Percentiles rank a stretch among this genome's conserved stretches.
Evolutionary conservation across 1,140 invertebrate genomes (phyloP).

Genomic region (Drosophila carrolli): DNA sequence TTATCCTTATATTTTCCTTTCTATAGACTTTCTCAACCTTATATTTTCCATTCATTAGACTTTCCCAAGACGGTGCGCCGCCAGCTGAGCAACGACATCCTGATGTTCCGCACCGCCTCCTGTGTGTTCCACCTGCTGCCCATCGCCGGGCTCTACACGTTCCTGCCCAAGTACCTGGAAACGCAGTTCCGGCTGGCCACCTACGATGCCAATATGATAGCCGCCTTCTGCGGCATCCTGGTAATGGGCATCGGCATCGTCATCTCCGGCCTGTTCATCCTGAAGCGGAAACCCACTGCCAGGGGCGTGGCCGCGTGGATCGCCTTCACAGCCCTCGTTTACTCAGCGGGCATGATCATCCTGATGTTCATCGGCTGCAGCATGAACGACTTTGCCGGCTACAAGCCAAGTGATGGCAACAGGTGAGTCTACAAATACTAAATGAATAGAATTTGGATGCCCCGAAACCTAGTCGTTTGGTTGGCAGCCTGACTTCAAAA

Average conservation of each 20-base stretch:
- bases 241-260: constrained; percentile 96
- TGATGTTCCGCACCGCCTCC: constrained; percentile 95
- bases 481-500: too few relatives aligned
- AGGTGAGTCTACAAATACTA: constrained; percentile 39
- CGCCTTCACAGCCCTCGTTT: constrained; percentile 93
- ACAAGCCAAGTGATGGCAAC: constrained; percentile 80
- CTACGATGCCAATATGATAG: constrained; percentile 95
- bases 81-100: constrained; percentile 94
- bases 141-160: constrained; percentile 96
- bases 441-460: too few relatives aligned
- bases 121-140: constrained; percentile 95
- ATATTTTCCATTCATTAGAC: constrained; percentile 85
- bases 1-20: not conserved
- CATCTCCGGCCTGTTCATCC: constrained; percentile 93
- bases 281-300: constrained; percentile 93
- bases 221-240: constrained; percentile 95
- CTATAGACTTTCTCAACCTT: constrained; percentile 92
- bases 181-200: constrained; percentile 95
- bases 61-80: constrained; percentile 95
- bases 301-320: constrained; percentile 95
- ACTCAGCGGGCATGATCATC: constrained; percentile 93
- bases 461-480: too few relatives aligned
- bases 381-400: constrained; percentile 92
- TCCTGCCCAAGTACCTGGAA: constrained; percentile 97
- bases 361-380: constrained; percentile 96